Evolutionary conservation across 2,113 vertebrate species (phyloP).

Genomic region (Oryzias javanicus): DNA sequence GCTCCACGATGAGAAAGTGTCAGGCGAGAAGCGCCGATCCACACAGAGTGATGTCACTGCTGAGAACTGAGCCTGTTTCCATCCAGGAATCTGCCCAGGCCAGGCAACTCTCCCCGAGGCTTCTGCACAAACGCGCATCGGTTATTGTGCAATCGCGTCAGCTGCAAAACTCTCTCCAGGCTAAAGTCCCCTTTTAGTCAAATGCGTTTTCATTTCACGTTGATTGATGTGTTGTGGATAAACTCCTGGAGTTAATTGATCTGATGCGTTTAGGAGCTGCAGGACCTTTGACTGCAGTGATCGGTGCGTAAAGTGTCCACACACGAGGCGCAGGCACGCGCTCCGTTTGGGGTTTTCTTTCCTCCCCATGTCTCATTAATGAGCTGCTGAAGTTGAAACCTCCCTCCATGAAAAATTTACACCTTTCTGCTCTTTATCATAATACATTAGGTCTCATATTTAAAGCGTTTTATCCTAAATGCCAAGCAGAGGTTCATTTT

Average conservation of each 20-base stretch:
- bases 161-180: neutral
- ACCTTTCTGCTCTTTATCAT: neutral
- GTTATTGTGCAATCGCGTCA: constrained; percentile 42
- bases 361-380: constrained; percentile 59
- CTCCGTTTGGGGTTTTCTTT: constrained; percentile 3
- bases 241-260: neutral
- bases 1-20: neutral
- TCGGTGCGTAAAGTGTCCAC: neutral
- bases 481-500: neutral
- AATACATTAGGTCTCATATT: neutral
- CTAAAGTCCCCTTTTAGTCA: neutral
- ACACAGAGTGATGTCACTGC: constrained; percentile 10
- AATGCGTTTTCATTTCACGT: neutral
- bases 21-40: neutral
- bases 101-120: constrained; percentile 59
- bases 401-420: constrained; percentile 60
- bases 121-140: constrained; percentile 15
- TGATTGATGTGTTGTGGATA: neutral
- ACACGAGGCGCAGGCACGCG: neutral
- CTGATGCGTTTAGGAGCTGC: neutral
- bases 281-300: too few species aligned
- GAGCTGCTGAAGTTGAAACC: constrained; percentile 50
- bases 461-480: neutral
- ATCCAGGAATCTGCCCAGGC: constrained; percentile 60
- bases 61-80: neutral